Conservation (phyloP, 2,888 invertebrate genomes). For the Cyclophora punctaria region DNA sequence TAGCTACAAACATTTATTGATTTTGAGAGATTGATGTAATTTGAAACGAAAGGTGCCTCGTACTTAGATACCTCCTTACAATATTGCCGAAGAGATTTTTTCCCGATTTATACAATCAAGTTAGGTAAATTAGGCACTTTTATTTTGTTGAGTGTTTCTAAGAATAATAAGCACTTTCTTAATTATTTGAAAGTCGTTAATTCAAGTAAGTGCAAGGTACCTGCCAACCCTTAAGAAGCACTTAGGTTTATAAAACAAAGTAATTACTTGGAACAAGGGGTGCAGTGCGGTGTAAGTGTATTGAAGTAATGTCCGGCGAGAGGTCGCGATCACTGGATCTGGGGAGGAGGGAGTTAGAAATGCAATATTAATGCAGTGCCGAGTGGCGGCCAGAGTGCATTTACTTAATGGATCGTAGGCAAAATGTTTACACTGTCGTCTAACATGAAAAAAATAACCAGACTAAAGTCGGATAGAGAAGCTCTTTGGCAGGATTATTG, state of each 20-base stretch:
- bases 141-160: too few species aligned
- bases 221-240: too few species aligned
- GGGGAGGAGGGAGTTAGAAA: constrained; percentile 59
- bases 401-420: constrained; percentile 71
- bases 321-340: constrained; percentile 29
- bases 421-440: constrained; percentile 63
- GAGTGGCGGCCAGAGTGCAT: constrained; percentile 66
- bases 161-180: too few species aligned
- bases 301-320: constrained; percentile 32
- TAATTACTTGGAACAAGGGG: too few species aligned
- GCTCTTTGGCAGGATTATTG: constrained; percentile 60
- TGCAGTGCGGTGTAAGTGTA: neutral
- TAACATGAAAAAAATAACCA: constrained; percentile 50
- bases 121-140: too few species aligned
- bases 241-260: too few species aligned
- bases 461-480: constrained; percentile 45
- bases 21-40: constrained; percentile 65
- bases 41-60: constrained; percentile 36
- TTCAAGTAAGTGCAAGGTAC: too few species aligned
- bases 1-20: constrained; percentile 72
- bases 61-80: neutral
- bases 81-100: neutral
- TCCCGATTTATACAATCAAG: too few species aligned
- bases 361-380: constrained; percentile 78
- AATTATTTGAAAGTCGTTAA: too few species aligned